These are phyloP conservation scores for Decapterus maruadsi DNA, from an alignment of 2,797 vertebrate genomes.

Conservation along the genomic window DNA sequence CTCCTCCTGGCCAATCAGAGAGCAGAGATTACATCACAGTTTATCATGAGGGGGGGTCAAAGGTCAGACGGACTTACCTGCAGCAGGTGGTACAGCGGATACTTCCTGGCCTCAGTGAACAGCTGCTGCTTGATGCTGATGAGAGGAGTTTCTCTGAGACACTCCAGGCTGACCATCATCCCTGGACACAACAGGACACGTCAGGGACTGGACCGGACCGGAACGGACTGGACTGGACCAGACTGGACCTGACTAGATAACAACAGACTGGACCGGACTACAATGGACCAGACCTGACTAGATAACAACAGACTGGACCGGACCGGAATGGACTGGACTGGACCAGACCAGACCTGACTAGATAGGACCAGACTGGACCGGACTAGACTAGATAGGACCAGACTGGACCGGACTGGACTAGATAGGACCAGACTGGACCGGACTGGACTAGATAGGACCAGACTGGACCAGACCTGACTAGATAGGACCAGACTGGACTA, in stretches of 20 bases:
- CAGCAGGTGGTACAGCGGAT: constrained; percentile 81
- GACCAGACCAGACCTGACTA: neutral
- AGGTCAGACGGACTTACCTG: constrained; percentile 62
- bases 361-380: neutral
- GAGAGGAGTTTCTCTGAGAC: constrained; percentile 86
- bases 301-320: neutral
- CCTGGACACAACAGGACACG: constrained; percentile 32
- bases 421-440: neutral
- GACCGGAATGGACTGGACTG: no score
- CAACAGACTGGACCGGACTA: no score
- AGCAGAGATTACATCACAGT: neutral
- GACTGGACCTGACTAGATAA: neutral
- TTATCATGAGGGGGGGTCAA: neutral
- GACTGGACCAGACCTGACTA: neutral
- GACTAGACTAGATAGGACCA: neutral
- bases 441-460: neutral
- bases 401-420: accelerated
- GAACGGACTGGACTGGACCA: neutral
- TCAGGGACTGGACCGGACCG: neutral
- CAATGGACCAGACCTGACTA: constrained; percentile 19
- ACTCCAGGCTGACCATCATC: constrained; percentile 87
- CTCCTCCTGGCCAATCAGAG: constrained; percentile 81
- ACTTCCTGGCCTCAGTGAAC: constrained; percentile 86
- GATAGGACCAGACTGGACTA: no score
- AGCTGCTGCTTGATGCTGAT: constrained; percentile 87